A percentile compares a stretch with the other conserved stretches of the same genome.
phyloP scores from a whole-genome alignment of 2,113 vertebrate species.

The Crotalus helleri region DNA sequence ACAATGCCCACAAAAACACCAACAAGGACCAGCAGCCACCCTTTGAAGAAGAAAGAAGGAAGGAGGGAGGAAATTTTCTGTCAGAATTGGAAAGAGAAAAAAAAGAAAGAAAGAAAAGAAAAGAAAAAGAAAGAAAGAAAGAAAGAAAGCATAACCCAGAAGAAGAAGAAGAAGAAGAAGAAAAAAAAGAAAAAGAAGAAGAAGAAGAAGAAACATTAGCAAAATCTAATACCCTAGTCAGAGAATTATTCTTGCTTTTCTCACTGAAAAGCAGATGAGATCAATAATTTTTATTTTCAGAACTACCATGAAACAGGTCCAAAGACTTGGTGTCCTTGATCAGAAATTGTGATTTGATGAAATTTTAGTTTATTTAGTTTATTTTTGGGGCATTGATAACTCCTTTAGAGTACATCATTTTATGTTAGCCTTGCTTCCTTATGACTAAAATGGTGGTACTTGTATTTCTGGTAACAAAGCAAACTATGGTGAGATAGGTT shows the following conservation, averaged over 20 bases:
- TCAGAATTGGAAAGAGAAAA: slow-evolving; percentile 7
- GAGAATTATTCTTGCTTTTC: background rate
- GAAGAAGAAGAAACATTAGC: background rate
- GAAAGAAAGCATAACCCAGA: no score
- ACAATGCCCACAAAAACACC: background rate
- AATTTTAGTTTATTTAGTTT: background rate
- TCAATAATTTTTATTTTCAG: background rate
- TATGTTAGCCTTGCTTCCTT: background rate
- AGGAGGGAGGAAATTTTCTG: slow-evolving; percentile 18
- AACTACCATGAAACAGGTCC: background rate
- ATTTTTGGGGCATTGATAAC: background rate
- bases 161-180: no score
- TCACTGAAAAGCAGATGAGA: background rate
- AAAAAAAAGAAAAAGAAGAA: no score
- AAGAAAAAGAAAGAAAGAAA: no score
- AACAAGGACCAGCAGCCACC: background rate
- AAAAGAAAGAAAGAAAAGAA: no score
- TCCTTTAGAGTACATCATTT: background rate
- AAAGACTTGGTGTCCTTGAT: slow-evolving; percentile 27
- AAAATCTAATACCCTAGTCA: background rate
- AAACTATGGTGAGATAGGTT: slow-evolving; percentile 11
- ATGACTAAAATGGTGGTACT: background rate
- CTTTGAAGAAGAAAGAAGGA: background rate
- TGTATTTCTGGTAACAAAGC: background rate
- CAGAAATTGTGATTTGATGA: background rate